Base-by-base conservation (phyloP, 2,797 vertebrate species). In the Bufotes viridis region DNA sequence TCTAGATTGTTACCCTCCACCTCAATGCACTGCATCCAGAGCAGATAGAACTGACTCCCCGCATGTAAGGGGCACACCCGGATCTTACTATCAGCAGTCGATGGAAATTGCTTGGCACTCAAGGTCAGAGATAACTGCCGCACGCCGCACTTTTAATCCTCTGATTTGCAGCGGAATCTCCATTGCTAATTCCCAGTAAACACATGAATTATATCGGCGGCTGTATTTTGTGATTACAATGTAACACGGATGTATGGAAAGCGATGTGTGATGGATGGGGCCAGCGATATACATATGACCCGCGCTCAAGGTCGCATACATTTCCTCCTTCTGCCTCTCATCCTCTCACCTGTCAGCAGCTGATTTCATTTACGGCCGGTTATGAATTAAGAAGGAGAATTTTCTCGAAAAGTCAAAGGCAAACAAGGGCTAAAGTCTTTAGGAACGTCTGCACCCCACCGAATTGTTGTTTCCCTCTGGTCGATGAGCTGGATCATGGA, bases 401-500 rank as follows among this genome's bases (percentile, higher is more conserved):
- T 78, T 86, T 49, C 61, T 67, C 57, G 60, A 79, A 86, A 67
- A 67, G 24, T 67, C 84, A 86, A 86, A 86, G 63, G 24, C 63
- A 86, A 70, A 81, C 58, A 13, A 72, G 53, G 26, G 63, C 20
- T 18, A 86, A 79, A 57, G 26, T 49, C 76, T 80, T 70, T 7
- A 58, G 20, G 75, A 57, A 58, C 7, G 5, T 1, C 2, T 26
- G 63, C 7, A 42, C 20, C 18, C 61, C 42, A 51, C 4, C 49
- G 42, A 17, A 58, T 34, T 34, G 29, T 7, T 58, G 53, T 58
- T 13, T 55, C 1, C 53, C 53, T 12, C 53, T 10, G 10, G 53
- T 2, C 13, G 13, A 10, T 55, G 53, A 11, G 13, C 53, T 55
- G 53, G 53, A 55, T 11, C 10, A 55, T 34, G 1, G 29, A 34